Base-by-base conservation (phyloP, 2,797 vertebrate species). In the Spinibarbus caldwelli region DNA sequence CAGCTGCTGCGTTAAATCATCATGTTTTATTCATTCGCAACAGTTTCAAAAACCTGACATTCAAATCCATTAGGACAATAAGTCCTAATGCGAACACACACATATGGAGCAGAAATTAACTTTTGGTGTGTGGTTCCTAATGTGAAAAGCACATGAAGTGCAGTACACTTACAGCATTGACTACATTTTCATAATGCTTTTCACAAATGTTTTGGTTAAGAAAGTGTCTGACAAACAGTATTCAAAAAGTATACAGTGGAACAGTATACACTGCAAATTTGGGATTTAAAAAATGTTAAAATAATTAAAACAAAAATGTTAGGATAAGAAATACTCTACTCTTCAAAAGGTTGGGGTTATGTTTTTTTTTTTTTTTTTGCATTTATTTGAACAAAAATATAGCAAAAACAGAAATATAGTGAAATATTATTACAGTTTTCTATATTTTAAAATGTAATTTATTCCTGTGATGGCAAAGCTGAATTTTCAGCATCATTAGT, bases 21-120 rank as follows among this genome's bases (percentile, higher is more conserved):
- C 64, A 91, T 92, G 85, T 90, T 93, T 94, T 89, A 94, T 93
- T 92, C 47, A 94, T 90, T 70, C 0, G 29, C 38, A 71, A 49
- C 15, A 77, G 26, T 38, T 52, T 76, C 47, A 54, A 15, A 31
- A 66, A 47, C 17, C 59, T 66, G 29, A 45, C 64, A 64, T 79
- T 66, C 77, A 23, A 19, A 79, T 79, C 19, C 59, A 79, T 62
- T 79, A 29, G 57, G 31, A 36, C 49, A 54, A n/a, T 64, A 57
- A 54, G 41, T 45, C 34, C n/a, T 59, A 38, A 36, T 78, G 26
- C 54, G 73, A 26, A 78, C 36, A 36, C 54, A 45, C 59, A 66
- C 59, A 66, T 70, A 9, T 54, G 43, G 19, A 36, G 6, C 2
- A 38, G 29, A 38, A n/a, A 68, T 67, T 67, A 23, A n/a, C 21